phyloP scores from a whole-genome alignment of 2,888 invertebrate genomes.

The Macroteleia sp. region DNA sequence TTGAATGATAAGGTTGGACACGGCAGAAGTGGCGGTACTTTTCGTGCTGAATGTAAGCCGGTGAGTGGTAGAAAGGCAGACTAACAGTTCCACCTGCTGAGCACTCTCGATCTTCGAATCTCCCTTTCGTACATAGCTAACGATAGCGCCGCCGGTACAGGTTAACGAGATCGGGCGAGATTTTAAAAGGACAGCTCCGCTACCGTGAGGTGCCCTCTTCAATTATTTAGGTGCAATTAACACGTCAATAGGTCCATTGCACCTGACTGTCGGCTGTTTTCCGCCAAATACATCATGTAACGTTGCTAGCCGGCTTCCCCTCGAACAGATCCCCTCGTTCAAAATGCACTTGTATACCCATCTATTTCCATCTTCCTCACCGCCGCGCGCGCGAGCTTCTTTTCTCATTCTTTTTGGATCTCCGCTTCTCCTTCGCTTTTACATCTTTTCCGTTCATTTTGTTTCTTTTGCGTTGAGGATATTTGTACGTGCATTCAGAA shows the following conservation, averaged over 20 bases:
- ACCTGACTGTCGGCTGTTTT: constrained; percentile 74
- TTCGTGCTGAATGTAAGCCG: no score
- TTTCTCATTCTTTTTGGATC: constrained; percentile 18
- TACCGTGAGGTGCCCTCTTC: constrained; percentile 71
- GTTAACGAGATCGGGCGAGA: constrained; percentile 76
- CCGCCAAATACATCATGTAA: constrained; percentile 59
- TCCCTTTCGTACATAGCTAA: constrained; percentile 38
- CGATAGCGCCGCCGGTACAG: constrained; percentile 54
- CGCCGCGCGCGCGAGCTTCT: constrained; percentile 2
- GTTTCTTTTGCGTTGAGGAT: constrained; percentile 20
- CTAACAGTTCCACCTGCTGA: constrained; percentile 42
- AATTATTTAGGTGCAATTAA: constrained; percentile 81
- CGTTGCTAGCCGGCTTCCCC: constrained; percentile 44
- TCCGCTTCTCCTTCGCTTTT: constrained; percentile 18
- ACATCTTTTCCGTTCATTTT: constrained; percentile 26
- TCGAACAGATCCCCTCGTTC: constrained; percentile 45
- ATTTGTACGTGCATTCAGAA: constrained; percentile 50
- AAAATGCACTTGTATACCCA: constrained; percentile 38
- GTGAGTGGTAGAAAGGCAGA: no score
- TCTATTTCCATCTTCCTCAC: constrained; percentile 43
- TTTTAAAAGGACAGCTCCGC: constrained; percentile 77
- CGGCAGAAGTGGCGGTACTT: no score
- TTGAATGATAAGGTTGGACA: no score
- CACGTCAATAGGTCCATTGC: constrained; percentile 79
- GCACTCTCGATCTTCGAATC: constrained; percentile 48